Percentiles rank a stretch among this genome's conserved stretches.
Evolutionary conservation across 2,797 vertebrate species (phyloP).

Genomic region (Pseudochirops corinnae): DNA sequence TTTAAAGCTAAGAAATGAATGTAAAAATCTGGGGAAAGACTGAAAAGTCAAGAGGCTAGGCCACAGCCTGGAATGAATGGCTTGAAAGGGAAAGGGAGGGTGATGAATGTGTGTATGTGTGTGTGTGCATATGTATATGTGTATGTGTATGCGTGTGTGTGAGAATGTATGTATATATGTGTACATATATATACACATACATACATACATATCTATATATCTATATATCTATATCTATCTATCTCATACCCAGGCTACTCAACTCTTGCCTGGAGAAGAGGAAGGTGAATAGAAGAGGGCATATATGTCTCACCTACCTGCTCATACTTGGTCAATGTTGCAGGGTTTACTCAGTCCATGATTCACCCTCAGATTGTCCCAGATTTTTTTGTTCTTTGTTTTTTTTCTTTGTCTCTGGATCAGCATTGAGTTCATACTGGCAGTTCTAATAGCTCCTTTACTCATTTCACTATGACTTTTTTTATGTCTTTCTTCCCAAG

Average conservation of each 20-base stretch:
- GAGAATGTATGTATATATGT: too few relatives aligned
- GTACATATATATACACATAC: too few relatives aligned
- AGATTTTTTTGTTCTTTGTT: too few relatives aligned
- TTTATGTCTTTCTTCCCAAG: not conserved
- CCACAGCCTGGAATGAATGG: not conserved
- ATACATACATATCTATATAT: too few relatives aligned
- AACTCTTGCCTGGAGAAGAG: not conserved
- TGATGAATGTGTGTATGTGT: not conserved
- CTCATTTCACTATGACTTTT: not conserved
- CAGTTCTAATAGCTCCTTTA: not conserved
- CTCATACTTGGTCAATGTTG: not conserved
- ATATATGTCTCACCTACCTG: not conserved
- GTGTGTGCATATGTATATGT: too few relatives aligned
- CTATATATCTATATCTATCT: too few relatives aligned
- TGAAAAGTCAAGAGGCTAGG: not conserved
- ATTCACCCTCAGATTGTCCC: not conserved
- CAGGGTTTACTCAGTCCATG: not conserved
- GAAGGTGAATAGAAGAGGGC: not conserved
- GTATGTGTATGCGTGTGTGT: too few relatives aligned
- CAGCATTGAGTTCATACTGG: not conserved
- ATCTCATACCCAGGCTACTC: not conserved
- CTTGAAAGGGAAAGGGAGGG: not conserved
- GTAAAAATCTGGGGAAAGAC: not conserved
- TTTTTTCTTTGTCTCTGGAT: not conserved
- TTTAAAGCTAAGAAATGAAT: not conserved